phyloP scores from a whole-genome alignment of 2,888 invertebrate genomes.

The Drosophila yooni region DNA sequence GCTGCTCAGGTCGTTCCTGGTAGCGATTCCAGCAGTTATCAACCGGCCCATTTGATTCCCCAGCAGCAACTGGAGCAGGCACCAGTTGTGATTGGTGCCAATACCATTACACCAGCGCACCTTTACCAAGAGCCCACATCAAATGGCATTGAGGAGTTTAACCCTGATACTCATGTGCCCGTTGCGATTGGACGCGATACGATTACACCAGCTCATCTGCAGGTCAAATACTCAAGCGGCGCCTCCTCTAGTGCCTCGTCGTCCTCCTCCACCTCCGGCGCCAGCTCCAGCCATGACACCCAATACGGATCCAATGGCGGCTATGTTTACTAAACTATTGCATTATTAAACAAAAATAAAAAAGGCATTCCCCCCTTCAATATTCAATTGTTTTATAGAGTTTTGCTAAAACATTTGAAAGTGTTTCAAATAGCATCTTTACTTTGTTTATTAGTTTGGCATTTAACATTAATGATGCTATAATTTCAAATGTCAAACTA shows the following conservation, averaged over 20 bases:
- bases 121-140: slow-evolving; percentile 61
- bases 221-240: slow-evolving; percentile 17
- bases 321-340: slow-evolving; percentile 75
- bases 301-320: slow-evolving; percentile 83
- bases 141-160: slow-evolving; percentile 71
- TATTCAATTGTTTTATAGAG: neutral
- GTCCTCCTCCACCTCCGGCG: slow-evolving; percentile 13
- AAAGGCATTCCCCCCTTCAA: neutral
- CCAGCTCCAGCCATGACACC: slow-evolving; percentile 65
- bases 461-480: neutral
- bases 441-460: neutral
- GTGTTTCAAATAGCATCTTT: neutral
- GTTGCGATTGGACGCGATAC: slow-evolving; percentile 55
- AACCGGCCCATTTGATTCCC: neutral
- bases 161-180: slow-evolving; percentile 61
- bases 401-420: neutral
- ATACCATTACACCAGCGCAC: slow-evolving; percentile 45
- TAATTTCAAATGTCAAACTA: neutral
- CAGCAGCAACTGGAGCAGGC: slow-evolving; percentile 19
- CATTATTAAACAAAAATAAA: slow-evolving; percentile 9
- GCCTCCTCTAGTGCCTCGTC: slow-evolving; percentile 13
- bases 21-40: neutral
- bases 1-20: neutral
- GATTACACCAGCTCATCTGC: slow-evolving; percentile 42
- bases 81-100: slow-evolving; percentile 30